Conservation (phyloP, 2,113 vertebrate species). For the Struthidea cinerea region DNA sequence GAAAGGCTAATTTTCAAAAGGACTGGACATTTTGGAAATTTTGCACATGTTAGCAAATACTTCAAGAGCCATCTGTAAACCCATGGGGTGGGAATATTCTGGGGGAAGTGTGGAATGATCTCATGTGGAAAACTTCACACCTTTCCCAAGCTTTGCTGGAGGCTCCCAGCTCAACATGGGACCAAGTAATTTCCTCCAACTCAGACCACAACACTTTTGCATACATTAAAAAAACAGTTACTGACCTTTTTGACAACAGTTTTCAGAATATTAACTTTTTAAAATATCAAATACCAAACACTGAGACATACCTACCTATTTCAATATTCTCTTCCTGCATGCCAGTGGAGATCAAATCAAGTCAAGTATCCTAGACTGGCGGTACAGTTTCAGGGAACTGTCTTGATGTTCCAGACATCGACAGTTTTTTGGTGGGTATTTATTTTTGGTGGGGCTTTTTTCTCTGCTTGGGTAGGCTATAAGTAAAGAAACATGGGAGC, state of each 20-base stretch:
- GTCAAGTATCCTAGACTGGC: neutral
- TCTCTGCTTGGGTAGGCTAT: neutral
- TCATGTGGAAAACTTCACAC: neutral
- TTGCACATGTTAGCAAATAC: neutral
- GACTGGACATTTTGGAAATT: neutral
- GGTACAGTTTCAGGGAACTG: neutral
- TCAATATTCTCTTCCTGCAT: neutral
- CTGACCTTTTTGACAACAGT: neutral
- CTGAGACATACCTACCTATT: neutral
- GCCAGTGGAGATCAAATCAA: neutral
- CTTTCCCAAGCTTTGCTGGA: neutral
- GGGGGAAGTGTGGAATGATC: neutral
- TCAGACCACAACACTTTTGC: neutral
- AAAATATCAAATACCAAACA: neutral
- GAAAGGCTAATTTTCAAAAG: neutral
- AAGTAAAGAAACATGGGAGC: neutral
- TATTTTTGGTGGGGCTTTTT: neutral
- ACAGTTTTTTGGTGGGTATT: neutral
- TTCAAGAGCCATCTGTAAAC: neutral
- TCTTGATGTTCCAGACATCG: neutral
- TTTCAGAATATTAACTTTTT: neutral
- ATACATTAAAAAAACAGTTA: neutral
- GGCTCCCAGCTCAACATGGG: neutral
- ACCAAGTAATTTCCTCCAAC: neutral
- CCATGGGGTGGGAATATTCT: neutral